phyloP scores from a whole-genome alignment of 2,113 vertebrate species.

The Herpetotheres cachinnans region DNA sequence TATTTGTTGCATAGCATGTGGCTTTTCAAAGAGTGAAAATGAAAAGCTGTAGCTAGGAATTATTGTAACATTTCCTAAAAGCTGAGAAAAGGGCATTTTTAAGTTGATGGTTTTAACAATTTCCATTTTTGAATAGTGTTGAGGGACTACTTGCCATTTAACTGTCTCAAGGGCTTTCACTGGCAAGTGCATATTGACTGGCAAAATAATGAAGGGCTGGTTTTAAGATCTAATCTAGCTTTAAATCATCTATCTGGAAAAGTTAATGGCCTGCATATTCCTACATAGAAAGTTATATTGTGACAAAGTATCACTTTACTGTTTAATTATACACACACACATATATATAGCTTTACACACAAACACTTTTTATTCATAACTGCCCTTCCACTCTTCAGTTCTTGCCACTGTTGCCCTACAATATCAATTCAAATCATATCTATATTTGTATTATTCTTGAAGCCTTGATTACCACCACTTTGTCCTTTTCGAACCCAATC shows the following conservation, averaged over 20 bases:
- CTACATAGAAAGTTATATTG: neutral
- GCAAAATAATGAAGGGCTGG: neutral
- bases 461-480: neutral
- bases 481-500: neutral
- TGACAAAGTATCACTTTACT: neutral
- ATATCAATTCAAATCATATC: neutral
- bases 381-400: neutral
- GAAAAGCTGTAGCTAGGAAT: neutral
- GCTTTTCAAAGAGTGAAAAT: neutral
- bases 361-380: neutral
- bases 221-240: neutral
- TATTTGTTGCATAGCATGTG: neutral
- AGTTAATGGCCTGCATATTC: neutral
- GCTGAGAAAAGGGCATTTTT: neutral
- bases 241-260: neutral
- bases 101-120: neutral
- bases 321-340: neutral
- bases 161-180: neutral
- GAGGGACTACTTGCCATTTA: neutral
- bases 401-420: neutral
- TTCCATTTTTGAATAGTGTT: neutral
- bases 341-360: neutral
- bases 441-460: neutral
- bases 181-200: neutral
- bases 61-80: neutral